Percentiles rank a stretch among this genome's conserved stretches.
These are phyloP conservation scores for Eilema griseolum DNA, from an alignment of 2,888 invertebrate genomes.

Conservation along the genomic window DNA sequence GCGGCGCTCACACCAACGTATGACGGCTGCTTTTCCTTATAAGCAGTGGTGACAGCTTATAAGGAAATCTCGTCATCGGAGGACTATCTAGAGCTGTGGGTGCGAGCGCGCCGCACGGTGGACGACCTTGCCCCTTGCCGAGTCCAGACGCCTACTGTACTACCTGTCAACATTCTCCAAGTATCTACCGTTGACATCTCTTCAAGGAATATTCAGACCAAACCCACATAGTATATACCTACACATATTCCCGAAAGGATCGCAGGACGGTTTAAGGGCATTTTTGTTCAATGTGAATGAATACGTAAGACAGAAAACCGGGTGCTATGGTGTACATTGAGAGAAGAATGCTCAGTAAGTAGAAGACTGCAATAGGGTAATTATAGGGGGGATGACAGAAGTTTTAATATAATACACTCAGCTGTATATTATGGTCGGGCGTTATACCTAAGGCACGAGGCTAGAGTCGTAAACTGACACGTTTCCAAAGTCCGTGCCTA, in stretches of 20 bases:
- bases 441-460: neutral
- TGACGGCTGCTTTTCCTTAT: neutral
- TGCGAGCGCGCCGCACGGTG: slow-evolving; percentile 38
- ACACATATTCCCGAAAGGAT: too few relatives aligned
- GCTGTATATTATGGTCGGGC: neutral
- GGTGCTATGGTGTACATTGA: too few relatives aligned
- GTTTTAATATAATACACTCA: neutral
- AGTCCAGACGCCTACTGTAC: neutral
- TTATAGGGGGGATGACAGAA: neutral
- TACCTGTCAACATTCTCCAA: too few relatives aligned
- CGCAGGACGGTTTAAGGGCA: too few relatives aligned
- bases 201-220: too few relatives aligned
- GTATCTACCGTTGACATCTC: too few relatives aligned
- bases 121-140: slow-evolving; percentile 27
- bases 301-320: too few relatives aligned
- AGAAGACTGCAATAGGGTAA: too few relatives aligned
- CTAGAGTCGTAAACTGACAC: neutral
- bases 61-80: slow-evolving; percentile 51
- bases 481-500: neutral
- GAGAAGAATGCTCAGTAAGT: neutral
- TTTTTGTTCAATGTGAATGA: too few relatives aligned
- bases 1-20: neutral
- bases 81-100: slow-evolving; percentile 52
- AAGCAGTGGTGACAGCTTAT: slow-evolving; percentile 3
- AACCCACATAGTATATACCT: too few relatives aligned